Evolutionary conservation across 2,113 vertebrate species (phyloP).

Genomic region (Mormoops blainvillei): DNA sequence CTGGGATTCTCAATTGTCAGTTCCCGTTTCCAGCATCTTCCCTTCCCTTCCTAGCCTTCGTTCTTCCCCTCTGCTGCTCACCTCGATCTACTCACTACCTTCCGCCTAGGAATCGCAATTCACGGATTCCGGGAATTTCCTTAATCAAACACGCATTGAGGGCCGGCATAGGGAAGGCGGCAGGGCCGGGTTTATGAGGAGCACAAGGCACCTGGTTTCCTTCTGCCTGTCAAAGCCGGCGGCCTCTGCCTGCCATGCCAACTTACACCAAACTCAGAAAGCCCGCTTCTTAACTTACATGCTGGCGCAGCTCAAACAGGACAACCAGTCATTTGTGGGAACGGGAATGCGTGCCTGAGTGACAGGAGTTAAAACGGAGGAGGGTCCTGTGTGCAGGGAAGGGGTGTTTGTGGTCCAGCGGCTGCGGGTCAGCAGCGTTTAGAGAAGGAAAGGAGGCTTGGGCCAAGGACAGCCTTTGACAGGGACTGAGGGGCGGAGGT

Average conservation of each 20-base stretch:
- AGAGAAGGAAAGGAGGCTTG: background rate
- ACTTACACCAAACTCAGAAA: no score
- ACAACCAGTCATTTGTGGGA: background rate
- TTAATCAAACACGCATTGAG: background rate
- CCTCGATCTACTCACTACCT: background rate
- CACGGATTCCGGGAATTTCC: no score
- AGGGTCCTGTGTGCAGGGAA: no score
- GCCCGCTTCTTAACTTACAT: no score
- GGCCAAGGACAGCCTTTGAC: background rate
- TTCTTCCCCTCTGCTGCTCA: background rate
- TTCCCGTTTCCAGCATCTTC: no score
- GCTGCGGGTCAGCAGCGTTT: fast-evolving
- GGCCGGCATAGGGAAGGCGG: fast-evolving
- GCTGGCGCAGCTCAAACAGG: background rate
- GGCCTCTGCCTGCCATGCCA: no score
- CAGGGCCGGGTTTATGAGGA: background rate
- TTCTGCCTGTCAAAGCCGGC: background rate
- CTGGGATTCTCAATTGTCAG: no score
- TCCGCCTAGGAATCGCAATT: fast-evolving
- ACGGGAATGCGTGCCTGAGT: background rate
- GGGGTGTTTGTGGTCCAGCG: no score
- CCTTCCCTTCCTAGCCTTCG: background rate
- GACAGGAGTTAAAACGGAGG: background rate
- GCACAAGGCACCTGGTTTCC: background rate
- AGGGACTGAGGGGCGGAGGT: background rate